A percentile compares a stretch with the other conserved stretches of the same genome.
These are phyloP conservation scores for Zeuzera pyrina DNA, from an alignment of 2,888 invertebrate genomes.

Conservation along the genomic window DNA sequence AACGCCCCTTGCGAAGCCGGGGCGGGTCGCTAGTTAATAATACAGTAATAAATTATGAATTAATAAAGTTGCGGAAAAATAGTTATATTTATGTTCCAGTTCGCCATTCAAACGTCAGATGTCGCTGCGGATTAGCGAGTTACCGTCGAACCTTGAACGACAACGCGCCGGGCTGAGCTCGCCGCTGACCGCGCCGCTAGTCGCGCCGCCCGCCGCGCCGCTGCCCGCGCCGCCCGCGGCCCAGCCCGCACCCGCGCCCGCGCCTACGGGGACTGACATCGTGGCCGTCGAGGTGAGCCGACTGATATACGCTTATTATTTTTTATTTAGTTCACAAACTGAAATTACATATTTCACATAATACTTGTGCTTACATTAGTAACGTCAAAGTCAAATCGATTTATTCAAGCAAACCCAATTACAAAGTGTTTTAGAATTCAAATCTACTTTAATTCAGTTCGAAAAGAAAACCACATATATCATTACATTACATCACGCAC, in stretches of 20 bases:
- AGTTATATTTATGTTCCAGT: constrained; percentile 58
- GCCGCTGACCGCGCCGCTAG: constrained; percentile 82
- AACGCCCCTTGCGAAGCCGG: no score
- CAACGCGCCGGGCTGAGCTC: constrained; percentile 80
- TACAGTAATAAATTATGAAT: no score
- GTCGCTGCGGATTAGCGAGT: constrained; percentile 93
- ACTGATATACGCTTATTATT: background rate
- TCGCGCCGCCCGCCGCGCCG: constrained; percentile 41
- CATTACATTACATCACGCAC: no score
- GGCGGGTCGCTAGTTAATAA: no score
- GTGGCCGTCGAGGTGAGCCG: constrained; percentile 20
- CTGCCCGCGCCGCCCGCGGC: constrained; percentile 64
- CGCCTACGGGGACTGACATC: constrained; percentile 19
- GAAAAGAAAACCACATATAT: no score
- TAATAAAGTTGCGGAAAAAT: no score
- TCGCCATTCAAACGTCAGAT: constrained; percentile 97
- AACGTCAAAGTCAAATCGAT: no score
- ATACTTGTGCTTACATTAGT: no score
- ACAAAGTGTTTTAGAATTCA: no score
- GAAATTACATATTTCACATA: background rate
- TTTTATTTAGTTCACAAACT: background rate
- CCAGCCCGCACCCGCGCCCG: constrained; percentile 76
- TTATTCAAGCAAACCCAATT: no score
- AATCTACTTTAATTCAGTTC: no score
- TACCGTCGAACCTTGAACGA: constrained; percentile 95